Base-by-base conservation (phyloP, 2,113 vertebrate species). In the Euleptes europaea region DNA sequence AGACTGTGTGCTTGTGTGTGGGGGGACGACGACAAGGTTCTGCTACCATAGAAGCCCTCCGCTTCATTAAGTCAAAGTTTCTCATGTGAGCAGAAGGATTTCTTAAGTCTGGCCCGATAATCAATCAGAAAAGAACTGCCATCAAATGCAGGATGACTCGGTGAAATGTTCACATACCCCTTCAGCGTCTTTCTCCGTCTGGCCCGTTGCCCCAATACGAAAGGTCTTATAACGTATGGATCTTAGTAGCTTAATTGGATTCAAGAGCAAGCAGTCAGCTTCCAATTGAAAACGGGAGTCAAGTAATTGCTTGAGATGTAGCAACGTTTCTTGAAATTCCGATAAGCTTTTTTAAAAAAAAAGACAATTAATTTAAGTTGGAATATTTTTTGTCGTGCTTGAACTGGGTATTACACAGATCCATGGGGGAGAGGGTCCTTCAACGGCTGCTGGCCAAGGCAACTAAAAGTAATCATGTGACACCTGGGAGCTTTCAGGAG, bases 11-110 rank as follows among this genome's bases (percentile, higher is more conserved):
- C n/a, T n/a, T n/a, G n/a, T n/a, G 54, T 2, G 54, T 1, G 23
- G 60, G 23, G 26, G 54, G 71, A 63, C 85, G 10, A 90, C 91
- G 91, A 89, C 90, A 93, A 93, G 92, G 89, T 74, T 82, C 84
- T 47, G 84, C 74, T 84, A 88, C 89, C 33, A 6, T 82, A 78
- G 79, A 85, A 78, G 57, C 73, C 82, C 93, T 88, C 83, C 90
- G 83, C 77, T 85, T 88, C 87, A 86, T 88, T 90, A 92, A 90
- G 49, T 88, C 89, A 88, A 83, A 5, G 51, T 42, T 84, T 77
- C 79, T 87, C 47, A 87, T 80, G 84, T 85, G 89, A 31, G 82
- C 76, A 84, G 72, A 90, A 89, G 88, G 35, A 85, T 73, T 40
- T 87, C 83, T 88, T 86, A 86, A 76, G 71, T 88, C 90, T 82